Evolutionary conservation across 2,888 invertebrate species (phyloP).

Genomic region (Drosophila quinaria): DNA sequence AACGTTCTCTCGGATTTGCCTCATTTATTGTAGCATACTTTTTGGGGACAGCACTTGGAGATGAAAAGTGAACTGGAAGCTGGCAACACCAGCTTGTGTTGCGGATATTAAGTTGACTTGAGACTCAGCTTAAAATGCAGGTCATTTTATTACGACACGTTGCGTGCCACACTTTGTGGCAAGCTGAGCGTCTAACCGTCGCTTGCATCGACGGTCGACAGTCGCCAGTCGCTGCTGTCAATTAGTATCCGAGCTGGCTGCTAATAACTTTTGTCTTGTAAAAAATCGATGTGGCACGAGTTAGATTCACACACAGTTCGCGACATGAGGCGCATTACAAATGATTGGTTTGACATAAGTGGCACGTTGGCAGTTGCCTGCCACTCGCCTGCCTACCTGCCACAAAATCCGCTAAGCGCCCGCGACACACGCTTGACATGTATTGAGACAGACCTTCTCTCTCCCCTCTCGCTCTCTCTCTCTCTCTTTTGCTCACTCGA

Average conservation of each 20-base stretch:
- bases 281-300: conserved; percentile 65
- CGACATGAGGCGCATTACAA: conserved; percentile 62
- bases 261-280: conserved; percentile 73
- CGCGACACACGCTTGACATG: conserved; percentile 40
- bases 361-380: conserved; percentile 33
- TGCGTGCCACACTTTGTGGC: conserved; percentile 38
- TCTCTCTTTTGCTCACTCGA: conserved; percentile 2
- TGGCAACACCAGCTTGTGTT: background rate
- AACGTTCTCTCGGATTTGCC: background rate
- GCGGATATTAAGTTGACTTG: background rate
- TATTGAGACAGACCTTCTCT: background rate
- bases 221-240: conserved; percentile 42
- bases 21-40: conserved; percentile 3
- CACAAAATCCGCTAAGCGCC: conserved; percentile 66
- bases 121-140: background rate
- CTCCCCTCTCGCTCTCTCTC: background rate
- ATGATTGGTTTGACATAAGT: conserved; percentile 65
- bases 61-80: background rate
- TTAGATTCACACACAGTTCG: conserved; percentile 35
- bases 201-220: conserved; percentile 18
- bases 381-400: conserved; percentile 66
- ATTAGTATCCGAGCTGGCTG: conserved; percentile 59
- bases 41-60: conserved; percentile 2
- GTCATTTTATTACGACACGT: background rate
- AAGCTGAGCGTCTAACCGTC: conserved; percentile 16